Base-by-base conservation (phyloP, 2,113 vertebrate genomes). In the Xenopus laevis region DNA sequence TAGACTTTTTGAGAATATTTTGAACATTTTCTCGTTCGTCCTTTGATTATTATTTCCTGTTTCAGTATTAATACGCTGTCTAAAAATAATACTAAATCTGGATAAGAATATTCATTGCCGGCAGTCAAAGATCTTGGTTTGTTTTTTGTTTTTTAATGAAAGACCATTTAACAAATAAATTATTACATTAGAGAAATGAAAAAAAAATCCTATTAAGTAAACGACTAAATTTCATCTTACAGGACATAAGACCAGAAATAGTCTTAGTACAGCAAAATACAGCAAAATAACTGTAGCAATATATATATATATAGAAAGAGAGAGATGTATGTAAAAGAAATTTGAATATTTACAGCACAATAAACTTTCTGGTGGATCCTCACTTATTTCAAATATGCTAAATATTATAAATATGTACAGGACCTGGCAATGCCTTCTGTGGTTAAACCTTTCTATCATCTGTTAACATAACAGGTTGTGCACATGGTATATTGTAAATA, bases 91-190 rank as follows among this genome's bases (percentile, higher is more conserved):
- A 40, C 33, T 9, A 40, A 40, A 40, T 7, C 33, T 40, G 33
- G 6, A 40, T 40, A 40, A 3, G 33, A 40, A 40, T 40, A 40
- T 40, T 40, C 33, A 40, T 40, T 40, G 33, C 33, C 5, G 94
- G 96, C 94, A 91, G 89, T 95, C 93, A n/a, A 90, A 94, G 92
- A 89, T 13, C 47, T 40, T 90, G 84, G n/a, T n/a, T n/a, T n/a
- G n/a, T n/a, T n/a, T n/a, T 83, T 86, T 27, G 23, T 88, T 94
- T 88, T 94, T 97, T 95, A 92, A 94, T 95, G 92, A 96, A 98
- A 95, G 93, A 98, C 96, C 88, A 87, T 92, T 90, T 89, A 93
- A 95, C 93, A 93, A 96, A 95, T 94, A 92, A 98, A 90, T 91
- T 90, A 92, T 88, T 92, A 96, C 95, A 95, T 90, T 90, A 85